phyloP scores from a whole-genome alignment of 37 sponge, comb jelly and placozoan genomes.

The Ianthella basta region DNA sequence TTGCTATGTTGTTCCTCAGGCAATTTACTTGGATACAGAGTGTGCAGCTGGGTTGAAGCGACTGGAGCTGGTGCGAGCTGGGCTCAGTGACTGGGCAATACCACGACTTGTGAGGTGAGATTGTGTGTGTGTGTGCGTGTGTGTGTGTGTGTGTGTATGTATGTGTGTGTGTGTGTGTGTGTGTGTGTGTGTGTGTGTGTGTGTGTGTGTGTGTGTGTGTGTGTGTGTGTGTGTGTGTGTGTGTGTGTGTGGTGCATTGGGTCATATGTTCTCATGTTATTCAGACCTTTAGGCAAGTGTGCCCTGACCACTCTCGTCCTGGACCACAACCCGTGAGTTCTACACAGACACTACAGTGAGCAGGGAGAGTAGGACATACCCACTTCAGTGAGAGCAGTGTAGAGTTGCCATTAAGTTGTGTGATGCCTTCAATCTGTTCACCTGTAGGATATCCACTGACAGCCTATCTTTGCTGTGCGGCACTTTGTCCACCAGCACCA shows the following conservation, averaged over 20 bases:
- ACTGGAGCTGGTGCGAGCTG: slow-evolving; percentile 50
- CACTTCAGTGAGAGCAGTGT: too few species aligned
- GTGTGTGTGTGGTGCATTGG: background rate
- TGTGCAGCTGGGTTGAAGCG: slow-evolving; percentile 23
- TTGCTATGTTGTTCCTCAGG: slow-evolving; percentile 13
- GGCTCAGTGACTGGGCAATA: slow-evolving; percentile 45
- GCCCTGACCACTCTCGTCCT: slow-evolving; percentile 30
- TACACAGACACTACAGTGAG: too few species aligned
- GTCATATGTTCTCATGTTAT: background rate
- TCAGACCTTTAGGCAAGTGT: background rate
- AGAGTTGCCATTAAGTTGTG: background rate
- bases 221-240: slow-evolving; percentile 5
- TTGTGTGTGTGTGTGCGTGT: slow-evolving; percentile 5
- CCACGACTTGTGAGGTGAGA: slow-evolving; percentile 49
- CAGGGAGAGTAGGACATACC: too few species aligned
- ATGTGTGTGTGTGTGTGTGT: background rate
- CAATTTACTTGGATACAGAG: slow-evolving; percentile 53
- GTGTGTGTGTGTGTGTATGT: slow-evolving; percentile 5
- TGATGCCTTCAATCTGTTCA: background rate
- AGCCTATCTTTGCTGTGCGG: slow-evolving; percentile 43
- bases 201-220: slow-evolving; percentile 6
- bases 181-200: slow-evolving; percentile 3
- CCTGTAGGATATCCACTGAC: slow-evolving; percentile 16
- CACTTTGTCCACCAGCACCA: background rate
- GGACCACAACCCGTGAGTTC: slow-evolving; percentile 54